A percentile compares a stretch with the other conserved stretches of the same genome.
Evolutionary conservation across 2,888 invertebrate genomes (phyloP).

Genomic region (Habrosyne pyritoides): DNA sequence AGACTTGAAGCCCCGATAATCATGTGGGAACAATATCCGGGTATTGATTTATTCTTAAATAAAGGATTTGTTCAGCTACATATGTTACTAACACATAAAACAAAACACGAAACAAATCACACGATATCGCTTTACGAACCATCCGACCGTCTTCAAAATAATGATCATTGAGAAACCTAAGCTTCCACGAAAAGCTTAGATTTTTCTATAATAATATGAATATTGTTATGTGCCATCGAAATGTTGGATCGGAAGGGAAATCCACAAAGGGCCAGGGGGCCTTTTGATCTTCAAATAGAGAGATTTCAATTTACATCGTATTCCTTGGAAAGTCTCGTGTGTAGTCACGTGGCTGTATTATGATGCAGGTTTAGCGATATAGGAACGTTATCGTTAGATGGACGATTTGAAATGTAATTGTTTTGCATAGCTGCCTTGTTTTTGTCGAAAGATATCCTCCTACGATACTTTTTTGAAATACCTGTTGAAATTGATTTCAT

Average conservation of each 20-base stretch:
- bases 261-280: constrained; percentile 56
- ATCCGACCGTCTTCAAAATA: constrained; percentile 1
- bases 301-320: constrained; percentile 77
- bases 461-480: too few relatives aligned
- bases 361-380: constrained; percentile 18
- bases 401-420: too few relatives aligned
- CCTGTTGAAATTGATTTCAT: too few relatives aligned
- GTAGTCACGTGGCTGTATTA: constrained; percentile 28
- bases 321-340: constrained; percentile 34
- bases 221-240: constrained; percentile 35
- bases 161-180: constrained; percentile 8
- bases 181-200: constrained; percentile 11
- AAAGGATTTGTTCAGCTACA: too few relatives aligned
- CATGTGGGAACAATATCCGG: too few relatives aligned
- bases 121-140: constrained; percentile 2
- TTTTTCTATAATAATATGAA: constrained; percentile 28
- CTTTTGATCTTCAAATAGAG: constrained; percentile 75
- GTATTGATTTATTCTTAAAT: too few relatives aligned
- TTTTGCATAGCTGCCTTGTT: too few relatives aligned
- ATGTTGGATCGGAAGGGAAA: constrained; percentile 44
- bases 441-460: too few relatives aligned
- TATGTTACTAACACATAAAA: too few relatives aligned
- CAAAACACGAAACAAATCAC: constrained; percentile 4
- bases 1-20: too few relatives aligned
- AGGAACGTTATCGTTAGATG: constrained; percentile 11